Evolutionary conservation across 2,888 invertebrate species (phyloP).

Genomic region (Serrognathus titanus): DNA sequence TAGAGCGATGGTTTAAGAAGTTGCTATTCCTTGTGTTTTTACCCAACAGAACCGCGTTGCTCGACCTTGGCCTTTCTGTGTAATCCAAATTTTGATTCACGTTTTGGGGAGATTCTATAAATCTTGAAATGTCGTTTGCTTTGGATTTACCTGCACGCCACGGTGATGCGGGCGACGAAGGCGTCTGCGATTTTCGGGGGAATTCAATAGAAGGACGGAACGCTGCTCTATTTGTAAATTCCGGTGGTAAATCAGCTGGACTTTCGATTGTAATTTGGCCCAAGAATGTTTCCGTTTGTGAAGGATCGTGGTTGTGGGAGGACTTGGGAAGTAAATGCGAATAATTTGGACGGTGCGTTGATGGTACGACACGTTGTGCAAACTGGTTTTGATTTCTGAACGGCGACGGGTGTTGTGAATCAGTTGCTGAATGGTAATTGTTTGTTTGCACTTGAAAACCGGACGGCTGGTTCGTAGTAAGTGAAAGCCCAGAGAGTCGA

Average conservation of each 20-base stretch:
- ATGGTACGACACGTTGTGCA: constrained; percentile 18
- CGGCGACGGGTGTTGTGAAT: constrained; percentile 1
- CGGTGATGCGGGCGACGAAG: background rate
- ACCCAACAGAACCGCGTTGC: background rate
- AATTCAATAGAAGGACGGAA: constrained; percentile 50
- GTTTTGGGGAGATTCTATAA: constrained; percentile 26
- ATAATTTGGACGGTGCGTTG: constrained; percentile 49
- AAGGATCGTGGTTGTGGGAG: constrained; percentile 58
- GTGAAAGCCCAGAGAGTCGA: constrained; percentile 36
- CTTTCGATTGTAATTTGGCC: constrained; percentile 62
- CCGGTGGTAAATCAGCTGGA: constrained; percentile 51
- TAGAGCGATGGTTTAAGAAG: constrained; percentile 39
- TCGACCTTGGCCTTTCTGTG: constrained; percentile 22
- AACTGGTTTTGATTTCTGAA: constrained; percentile 14
- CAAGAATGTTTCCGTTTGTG: constrained; percentile 60
- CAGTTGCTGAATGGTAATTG: constrained; percentile 5
- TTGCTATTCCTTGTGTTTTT: constrained; percentile 14
- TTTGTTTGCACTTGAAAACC: constrained; percentile 10
- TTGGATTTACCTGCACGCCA: constrained; percentile 2
- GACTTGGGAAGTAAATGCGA: constrained; percentile 54
- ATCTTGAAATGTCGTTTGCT: constrained; percentile 11
- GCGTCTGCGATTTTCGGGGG: constrained; percentile 18
- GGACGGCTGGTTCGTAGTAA: constrained; percentile 52
- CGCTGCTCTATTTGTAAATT: constrained; percentile 28
- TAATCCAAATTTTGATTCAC: constrained; percentile 40